Conservation (phyloP, 2,888 invertebrate genomes). For the Phanerotoma sp. region DNA sequence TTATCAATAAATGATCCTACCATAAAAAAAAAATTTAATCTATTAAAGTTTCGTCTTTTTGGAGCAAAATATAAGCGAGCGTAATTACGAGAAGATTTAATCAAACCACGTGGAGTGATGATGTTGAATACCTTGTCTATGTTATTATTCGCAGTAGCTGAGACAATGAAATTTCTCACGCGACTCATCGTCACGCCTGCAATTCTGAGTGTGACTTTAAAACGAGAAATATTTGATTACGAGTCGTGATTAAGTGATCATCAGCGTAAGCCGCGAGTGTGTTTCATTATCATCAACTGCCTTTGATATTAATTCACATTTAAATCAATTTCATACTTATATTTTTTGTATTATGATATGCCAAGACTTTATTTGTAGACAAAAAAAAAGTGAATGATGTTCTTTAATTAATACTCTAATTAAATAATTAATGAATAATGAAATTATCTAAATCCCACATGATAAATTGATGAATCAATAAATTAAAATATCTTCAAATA, state of each 20-base stretch:
- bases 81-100: background rate
- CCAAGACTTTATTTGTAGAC: too few species aligned
- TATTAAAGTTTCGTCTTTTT: too few species aligned
- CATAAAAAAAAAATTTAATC: background rate
- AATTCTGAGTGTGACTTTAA: constrained; percentile 7
- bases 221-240: constrained; percentile 27
- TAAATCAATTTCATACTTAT: background rate
- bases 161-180: constrained; percentile 24
- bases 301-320: background rate
- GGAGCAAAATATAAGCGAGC: background rate
- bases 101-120: background rate
- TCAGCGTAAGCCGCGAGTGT: constrained; percentile 23
- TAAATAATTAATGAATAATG: too few species aligned
- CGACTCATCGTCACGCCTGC: constrained; percentile 19
- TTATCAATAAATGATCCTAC: background rate
- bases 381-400: too few species aligned
- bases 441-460: too few species aligned
- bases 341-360: too few species aligned
- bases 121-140: background rate
- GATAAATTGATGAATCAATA: too few species aligned
- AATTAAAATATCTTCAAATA: background rate
- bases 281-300: background rate
- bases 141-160: background rate
- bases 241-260: constrained; percentile 28
- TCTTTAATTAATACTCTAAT: too few species aligned